phyloP scores from a whole-genome alignment of 2,888 invertebrate genomes.

The Diarsia dahlii region DNA sequence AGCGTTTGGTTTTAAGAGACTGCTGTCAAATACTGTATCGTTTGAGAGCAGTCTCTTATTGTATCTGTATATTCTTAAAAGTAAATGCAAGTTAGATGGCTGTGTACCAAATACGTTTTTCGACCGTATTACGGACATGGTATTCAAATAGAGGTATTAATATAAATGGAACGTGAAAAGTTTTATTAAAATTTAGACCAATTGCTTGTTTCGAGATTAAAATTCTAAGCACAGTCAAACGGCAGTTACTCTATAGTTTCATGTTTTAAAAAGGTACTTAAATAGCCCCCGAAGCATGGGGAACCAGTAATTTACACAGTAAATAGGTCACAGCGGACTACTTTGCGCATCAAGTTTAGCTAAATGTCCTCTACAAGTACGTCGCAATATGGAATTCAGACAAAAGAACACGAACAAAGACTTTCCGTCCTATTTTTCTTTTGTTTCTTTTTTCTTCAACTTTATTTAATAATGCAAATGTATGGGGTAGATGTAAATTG shows the following conservation, averaged over 20 bases:
- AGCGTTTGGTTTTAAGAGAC: too few species aligned
- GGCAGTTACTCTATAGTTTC: slow-evolving; percentile 36
- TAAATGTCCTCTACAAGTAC: slow-evolving; percentile 56
- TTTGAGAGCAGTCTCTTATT: too few species aligned
- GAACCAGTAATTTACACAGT: slow-evolving; percentile 47
- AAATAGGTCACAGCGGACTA: slow-evolving; percentile 65
- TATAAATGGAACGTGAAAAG: neutral
- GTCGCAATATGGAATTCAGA: slow-evolving; percentile 51
- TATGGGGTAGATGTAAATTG: slow-evolving; percentile 45
- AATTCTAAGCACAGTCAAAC: slow-evolving; percentile 27
- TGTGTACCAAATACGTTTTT: too few species aligned
- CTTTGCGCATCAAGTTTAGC: slow-evolving; percentile 58
- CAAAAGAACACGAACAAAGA: slow-evolving; percentile 64
- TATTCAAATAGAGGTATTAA: neutral
- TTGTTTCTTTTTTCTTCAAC: slow-evolving; percentile 48
- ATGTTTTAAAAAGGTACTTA: slow-evolving; percentile 35
- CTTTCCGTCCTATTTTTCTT: slow-evolving; percentile 58
- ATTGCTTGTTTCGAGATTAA: slow-evolving; percentile 19
- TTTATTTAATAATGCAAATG: slow-evolving; percentile 46
- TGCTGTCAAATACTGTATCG: too few species aligned
- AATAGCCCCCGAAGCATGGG: slow-evolving; percentile 18
- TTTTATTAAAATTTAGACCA: neutral
- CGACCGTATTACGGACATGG: neutral
- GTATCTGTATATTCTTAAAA: too few species aligned
- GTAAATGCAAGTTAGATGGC: too few species aligned